A percentile compares a stretch with the other conserved stretches of the same genome.
Conservation (phyloP, 2,797 vertebrate genomes). For the Okamejei kenojei region DNA sequence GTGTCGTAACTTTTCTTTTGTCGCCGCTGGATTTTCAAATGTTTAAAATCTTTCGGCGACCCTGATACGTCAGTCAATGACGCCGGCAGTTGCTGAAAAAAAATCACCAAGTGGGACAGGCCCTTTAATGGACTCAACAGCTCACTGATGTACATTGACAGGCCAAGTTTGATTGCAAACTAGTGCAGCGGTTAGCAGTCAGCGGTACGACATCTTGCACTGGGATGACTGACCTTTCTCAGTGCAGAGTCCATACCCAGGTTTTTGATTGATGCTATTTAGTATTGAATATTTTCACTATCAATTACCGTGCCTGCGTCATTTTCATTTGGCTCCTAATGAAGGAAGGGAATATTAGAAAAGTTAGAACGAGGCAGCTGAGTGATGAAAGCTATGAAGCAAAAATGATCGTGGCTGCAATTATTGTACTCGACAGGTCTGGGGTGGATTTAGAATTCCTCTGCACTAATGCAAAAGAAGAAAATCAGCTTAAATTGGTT, state of each 20-base stretch:
- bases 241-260: neutral
- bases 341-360: neutral
- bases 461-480: neutral
- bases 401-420: constrained; percentile 13
- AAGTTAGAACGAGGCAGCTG: neutral
- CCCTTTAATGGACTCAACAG: neutral
- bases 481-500: neutral
- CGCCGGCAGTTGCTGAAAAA: too few relatives aligned
- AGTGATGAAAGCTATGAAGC: constrained; percentile 15
- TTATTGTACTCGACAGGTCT: neutral
- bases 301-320: neutral
- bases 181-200: neutral
- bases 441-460: constrained; percentile 19
- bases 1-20: too few relatives aligned
- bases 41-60: too few relatives aligned
- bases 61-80: too few relatives aligned
- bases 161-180: constrained; percentile 1
- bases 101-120: too few relatives aligned
- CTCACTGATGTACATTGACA: too few relatives aligned
- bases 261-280: constrained; percentile 2
- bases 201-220: neutral
- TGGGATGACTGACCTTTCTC: neutral
- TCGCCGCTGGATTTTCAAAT: too few relatives aligned
- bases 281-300: neutral
- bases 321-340: neutral